phyloP scores from a whole-genome alignment of 2,113 vertebrate species.

The Pogona vitticeps region DNA sequence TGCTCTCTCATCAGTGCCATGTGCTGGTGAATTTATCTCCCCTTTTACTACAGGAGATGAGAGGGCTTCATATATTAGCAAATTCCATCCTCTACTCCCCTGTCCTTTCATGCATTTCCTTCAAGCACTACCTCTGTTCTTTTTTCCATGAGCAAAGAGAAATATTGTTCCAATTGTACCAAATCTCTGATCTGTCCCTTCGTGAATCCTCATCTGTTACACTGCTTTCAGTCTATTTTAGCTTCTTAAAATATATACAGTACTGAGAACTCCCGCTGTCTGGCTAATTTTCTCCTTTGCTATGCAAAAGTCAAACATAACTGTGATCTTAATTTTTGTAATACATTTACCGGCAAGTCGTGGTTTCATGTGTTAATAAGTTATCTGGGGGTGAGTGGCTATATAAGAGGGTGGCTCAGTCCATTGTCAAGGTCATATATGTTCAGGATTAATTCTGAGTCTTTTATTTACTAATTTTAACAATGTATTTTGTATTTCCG shows the following conservation, averaged over 20 bases:
- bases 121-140: background rate
- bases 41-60: background rate
- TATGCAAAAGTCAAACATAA: background rate
- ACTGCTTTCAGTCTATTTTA: background rate
- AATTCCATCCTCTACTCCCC: background rate
- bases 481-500: background rate
- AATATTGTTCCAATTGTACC: background rate
- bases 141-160: background rate
- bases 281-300: background rate
- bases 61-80: background rate
- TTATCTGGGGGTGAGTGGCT: background rate
- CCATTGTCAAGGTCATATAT: background rate
- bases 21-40: slow-evolving; percentile 49
- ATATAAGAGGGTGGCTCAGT: background rate
- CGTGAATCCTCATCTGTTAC: background rate
- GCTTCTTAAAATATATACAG: background rate
- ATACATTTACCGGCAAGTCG: background rate
- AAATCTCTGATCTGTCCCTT: background rate
- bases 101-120: background rate
- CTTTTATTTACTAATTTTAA: background rate
- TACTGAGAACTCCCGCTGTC: background rate
- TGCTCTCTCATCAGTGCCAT: slow-evolving; percentile 34
- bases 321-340: background rate
- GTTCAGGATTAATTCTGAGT: background rate
- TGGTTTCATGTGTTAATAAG: background rate